A percentile compares a stretch with the other conserved stretches of the same genome.
Conservation (phyloP, 2,888 invertebrate species). For the Allacma fusca region DNA sequence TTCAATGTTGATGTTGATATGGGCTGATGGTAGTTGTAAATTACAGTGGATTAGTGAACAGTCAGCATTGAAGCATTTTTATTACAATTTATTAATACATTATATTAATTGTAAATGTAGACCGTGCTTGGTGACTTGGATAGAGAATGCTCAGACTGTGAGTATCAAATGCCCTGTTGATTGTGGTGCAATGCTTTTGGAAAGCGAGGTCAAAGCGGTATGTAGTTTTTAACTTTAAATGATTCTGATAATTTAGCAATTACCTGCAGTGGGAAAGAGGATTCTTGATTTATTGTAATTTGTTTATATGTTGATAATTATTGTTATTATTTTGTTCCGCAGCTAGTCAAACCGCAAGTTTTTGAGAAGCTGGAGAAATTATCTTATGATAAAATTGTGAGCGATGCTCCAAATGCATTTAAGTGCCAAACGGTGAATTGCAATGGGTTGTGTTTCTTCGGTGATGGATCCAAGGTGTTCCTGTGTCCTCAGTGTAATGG, state of each 20-base stretch:
- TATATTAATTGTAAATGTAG: too few relatives aligned
- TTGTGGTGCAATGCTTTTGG: slow-evolving; percentile 36
- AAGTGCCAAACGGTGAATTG: slow-evolving; percentile 92
- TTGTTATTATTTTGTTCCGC: too few relatives aligned
- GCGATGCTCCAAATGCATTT: slow-evolving; percentile 79
- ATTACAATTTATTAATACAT: not conserved
- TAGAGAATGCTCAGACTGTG: slow-evolving; percentile 33
- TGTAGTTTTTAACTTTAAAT: too few relatives aligned
- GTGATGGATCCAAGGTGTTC: slow-evolving; percentile 84
- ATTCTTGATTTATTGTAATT: not conserved
- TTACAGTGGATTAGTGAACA: too few relatives aligned
- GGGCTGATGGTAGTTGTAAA: too few relatives aligned
- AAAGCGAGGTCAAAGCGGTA: slow-evolving; percentile 50
- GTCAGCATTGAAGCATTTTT: too few relatives aligned
- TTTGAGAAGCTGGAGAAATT: slow-evolving; percentile 81
- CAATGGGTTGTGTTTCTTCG: slow-evolving; percentile 85
- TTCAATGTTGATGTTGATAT: too few relatives aligned
- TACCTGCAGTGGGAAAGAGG: too few relatives aligned
- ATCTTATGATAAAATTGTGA: slow-evolving; percentile 73
- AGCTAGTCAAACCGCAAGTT: slow-evolving; percentile 75
- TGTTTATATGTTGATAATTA: not conserved
- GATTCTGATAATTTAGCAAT: too few relatives aligned
- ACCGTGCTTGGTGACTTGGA: slow-evolving; percentile 41
- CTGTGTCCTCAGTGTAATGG: slow-evolving; percentile 82
- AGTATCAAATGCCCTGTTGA: slow-evolving; percentile 28